These are phyloP conservation scores for Gadus chalcogrammus DNA, from an alignment of 2,113 vertebrate genomes.

Conservation along the genomic window DNA sequence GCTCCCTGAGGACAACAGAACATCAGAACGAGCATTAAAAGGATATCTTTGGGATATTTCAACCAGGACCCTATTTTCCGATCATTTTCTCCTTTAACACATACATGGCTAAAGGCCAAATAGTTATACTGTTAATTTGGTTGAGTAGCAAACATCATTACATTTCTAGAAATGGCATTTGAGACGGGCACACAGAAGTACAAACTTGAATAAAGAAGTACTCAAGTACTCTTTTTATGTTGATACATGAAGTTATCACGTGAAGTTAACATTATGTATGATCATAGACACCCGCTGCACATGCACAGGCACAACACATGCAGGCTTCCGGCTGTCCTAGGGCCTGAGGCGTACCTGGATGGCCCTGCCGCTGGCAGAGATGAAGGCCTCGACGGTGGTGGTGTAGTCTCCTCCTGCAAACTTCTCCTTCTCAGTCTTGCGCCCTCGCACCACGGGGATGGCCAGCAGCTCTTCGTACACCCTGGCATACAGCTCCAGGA, in stretches of 20 bases:
- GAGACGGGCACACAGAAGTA: too few species aligned
- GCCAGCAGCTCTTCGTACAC: slow-evolving; percentile 96
- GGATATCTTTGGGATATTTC: background rate
- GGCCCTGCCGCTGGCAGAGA: slow-evolving; percentile 93
- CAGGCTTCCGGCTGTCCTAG: background rate
- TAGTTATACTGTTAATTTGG: too few species aligned
- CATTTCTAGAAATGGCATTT: too few species aligned
- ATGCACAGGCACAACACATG: too few species aligned
- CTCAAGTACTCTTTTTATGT: too few species aligned
- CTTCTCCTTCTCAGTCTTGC: slow-evolving; percentile 96
- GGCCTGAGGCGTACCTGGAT: slow-evolving; percentile 80
- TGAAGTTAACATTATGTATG: background rate
- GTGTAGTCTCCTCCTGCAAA: slow-evolving; percentile 98
- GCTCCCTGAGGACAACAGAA: slow-evolving; percentile 78
- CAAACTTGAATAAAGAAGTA: too few species aligned
- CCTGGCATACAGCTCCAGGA: slow-evolving; percentile 88
- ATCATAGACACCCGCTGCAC: too few species aligned
- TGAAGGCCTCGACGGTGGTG: slow-evolving; percentile 91
- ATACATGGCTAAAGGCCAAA: too few species aligned
- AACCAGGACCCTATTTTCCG: background rate
- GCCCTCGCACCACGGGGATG: slow-evolving; percentile 94
- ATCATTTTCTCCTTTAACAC: too few species aligned
- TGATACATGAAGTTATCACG: background rate
- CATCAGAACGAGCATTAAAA: background rate
- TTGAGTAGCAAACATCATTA: too few species aligned